Evolutionary conservation across 2,113 vertebrate genomes (phyloP).

Genomic region (Salvator merianae): DNA sequence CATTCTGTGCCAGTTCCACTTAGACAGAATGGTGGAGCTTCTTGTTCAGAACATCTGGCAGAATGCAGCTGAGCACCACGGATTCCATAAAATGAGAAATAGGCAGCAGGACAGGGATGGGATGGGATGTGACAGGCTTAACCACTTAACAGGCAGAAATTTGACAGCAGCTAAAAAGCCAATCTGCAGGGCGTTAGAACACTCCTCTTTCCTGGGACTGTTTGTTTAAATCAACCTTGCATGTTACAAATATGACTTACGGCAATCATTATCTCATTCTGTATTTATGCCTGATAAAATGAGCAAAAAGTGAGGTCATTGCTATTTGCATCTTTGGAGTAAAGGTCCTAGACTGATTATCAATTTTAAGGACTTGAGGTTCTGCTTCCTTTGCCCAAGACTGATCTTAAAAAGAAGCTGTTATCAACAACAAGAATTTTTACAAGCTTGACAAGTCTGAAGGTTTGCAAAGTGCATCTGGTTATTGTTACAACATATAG

Average conservation of each 20-base stretch:
- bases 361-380: constrained; percentile 19
- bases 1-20: no score
- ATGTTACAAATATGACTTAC: neutral
- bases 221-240: neutral
- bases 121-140: no score
- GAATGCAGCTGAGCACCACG: no score
- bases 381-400: constrained; percentile 1
- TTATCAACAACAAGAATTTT: constrained; percentile 42
- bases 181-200: neutral
- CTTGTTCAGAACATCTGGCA: no score
- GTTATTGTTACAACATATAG: constrained; percentile 10
- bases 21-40: no score
- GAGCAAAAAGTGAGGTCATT: neutral
- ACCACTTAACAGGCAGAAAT: no score
- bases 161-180: no score
- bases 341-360: constrained; percentile 21
- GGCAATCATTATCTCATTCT: constrained; percentile 8
- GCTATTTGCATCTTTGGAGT: neutral
- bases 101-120: no score
- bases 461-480: constrained; percentile 51
- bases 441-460: constrained; percentile 49
- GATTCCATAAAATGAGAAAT: no score
- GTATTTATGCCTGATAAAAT: constrained; percentile 14
- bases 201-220: neutral
- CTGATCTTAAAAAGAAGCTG: constrained; percentile 1